Evolutionary conservation across 2,797 vertebrate species (phyloP).

Genomic region (Gymnothorax reevesii): DNA sequence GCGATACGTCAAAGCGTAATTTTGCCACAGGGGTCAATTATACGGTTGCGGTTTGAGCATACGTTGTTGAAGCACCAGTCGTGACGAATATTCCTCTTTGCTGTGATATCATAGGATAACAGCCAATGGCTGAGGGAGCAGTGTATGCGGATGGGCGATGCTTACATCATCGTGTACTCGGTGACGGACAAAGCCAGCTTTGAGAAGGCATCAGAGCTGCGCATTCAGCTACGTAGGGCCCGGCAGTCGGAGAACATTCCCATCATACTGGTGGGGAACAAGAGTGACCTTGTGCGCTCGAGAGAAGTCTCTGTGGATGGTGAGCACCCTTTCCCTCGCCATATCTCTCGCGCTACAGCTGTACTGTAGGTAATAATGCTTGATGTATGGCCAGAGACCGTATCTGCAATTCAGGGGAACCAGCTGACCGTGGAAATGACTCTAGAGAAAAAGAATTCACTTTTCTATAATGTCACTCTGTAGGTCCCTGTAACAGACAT

Average conservation of each 20-base stretch:
- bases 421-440: slow-evolving; percentile 1
- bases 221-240: slow-evolving; percentile 92
- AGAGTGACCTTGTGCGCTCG: slow-evolving; percentile 95
- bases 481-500: slow-evolving; percentile 14
- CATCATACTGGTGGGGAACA: slow-evolving; percentile 98
- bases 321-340: slow-evolving; percentile 62
- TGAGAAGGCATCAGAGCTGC: slow-evolving; percentile 94
- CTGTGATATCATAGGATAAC: slow-evolving; percentile 77
- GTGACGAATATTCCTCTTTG: slow-evolving; percentile 24
- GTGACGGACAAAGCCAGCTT: slow-evolving; percentile 98
- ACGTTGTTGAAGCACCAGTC: background rate
- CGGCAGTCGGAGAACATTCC: slow-evolving; percentile 95
- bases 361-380: background rate
- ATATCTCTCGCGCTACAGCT: background rate
- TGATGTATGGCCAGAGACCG: background rate
- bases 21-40: background rate
- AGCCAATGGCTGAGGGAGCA: slow-evolving; percentile 92
- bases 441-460: background rate
- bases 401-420: background rate
- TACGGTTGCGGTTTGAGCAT: background rate
- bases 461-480: slow-evolving; percentile 9
- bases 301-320: slow-evolving; percentile 95
- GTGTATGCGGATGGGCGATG: slow-evolving; percentile 98
- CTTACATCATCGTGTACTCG: slow-evolving; percentile 97
- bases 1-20: background rate